Percentiles rank a stretch among this genome's conserved stretches.
These are phyloP conservation scores for Drosophila flavopinicola DNA, from an alignment of 2,888 invertebrate genomes.

Conservation along the genomic window DNA sequence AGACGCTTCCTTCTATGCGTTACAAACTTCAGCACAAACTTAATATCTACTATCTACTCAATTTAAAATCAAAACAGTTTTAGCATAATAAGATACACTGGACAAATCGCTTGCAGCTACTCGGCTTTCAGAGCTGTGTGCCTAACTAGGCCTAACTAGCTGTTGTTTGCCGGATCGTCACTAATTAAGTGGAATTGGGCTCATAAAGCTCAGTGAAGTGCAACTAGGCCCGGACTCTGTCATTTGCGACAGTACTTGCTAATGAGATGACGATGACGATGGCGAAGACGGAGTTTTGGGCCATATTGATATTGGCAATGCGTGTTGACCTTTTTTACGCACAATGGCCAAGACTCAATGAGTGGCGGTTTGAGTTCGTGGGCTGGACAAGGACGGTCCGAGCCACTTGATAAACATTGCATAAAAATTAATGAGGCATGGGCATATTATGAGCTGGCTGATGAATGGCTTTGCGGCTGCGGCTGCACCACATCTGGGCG, in stretches of 20 bases:
- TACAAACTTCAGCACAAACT: too few species aligned
- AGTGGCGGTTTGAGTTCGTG: conserved; percentile 12
- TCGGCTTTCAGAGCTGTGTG: not conserved
- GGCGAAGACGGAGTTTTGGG: conserved; percentile 1
- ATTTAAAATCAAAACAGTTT: not conserved
- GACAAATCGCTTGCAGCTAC: not conserved
- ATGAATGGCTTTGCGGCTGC: conserved; percentile 12
- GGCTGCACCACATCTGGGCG: conserved; percentile 19
- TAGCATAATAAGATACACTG: too few species aligned
- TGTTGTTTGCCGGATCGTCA: conserved; percentile 58
- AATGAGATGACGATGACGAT: conserved; percentile 48
- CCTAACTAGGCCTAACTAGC: conserved; percentile 5
- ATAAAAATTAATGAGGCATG: conserved; percentile 55
- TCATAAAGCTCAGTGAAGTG: conserved; percentile 29
- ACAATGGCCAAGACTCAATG: conserved; percentile 6
- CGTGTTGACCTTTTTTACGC: conserved; percentile 44
- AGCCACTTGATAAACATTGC: conserved; percentile 26
- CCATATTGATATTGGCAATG: conserved; percentile 43
- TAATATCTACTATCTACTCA: too few species aligned
- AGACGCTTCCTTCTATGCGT: too few species aligned
- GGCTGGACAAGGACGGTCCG: conserved; percentile 8
- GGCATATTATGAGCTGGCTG: conserved; percentile 12
- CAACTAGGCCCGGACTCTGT: conserved; percentile 6
- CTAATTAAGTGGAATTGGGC: conserved; percentile 57
- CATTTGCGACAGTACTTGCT: conserved; percentile 24